Base-by-base conservation (phyloP, 2,888 invertebrate species). In the Zelleria hepariella region DNA sequence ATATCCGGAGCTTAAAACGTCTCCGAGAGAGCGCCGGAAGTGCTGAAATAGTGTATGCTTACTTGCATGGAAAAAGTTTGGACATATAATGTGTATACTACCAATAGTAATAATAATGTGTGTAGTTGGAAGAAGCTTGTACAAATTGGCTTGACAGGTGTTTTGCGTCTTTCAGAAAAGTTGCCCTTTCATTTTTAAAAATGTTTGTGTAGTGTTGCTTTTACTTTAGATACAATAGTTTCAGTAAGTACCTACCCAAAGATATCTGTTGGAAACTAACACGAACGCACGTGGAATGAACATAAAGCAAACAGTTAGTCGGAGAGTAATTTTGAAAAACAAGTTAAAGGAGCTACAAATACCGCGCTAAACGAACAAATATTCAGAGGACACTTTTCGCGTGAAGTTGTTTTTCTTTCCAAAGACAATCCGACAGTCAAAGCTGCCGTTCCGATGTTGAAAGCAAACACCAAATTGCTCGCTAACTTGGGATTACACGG, bases 381-480 rank as follows among this genome's bases (percentile, higher is more conserved):
- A 32, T 48, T 42, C 47, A 25, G 23, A 24, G 48, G 57, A 24
- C 47, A 57, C 32, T 48, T 42, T 23, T 23, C 18, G 21, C 56
- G 18, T 6, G 52, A 53, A 52, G 52, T 32, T 58, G 49, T 53
- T 58, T 58, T 58, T 42, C 53, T 58, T 58, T 53, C 52, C 58
- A 32, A 53, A 72, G 71, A 71, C 67, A 77, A 75, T 77, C 71
- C 72, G 71, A 74, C 76, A 79, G 75, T 74, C 71, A 73, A 75
- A 72, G 76, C 76, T 73, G 57, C 70, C 62, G 64, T 69, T 70
- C 68, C 51, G 10, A 20, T 48, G n/a, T 23, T 75, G 81, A 81
- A 80, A 82, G 79, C 78, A 79, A 83, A 81, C 80, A 82, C 80
- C 78, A 82, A 82, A 82, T 82, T 82, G 81, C 79, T 80, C 76